Conservation (phyloP, 1,140 invertebrate genomes). For the Trichonephila clavata region DNA sequence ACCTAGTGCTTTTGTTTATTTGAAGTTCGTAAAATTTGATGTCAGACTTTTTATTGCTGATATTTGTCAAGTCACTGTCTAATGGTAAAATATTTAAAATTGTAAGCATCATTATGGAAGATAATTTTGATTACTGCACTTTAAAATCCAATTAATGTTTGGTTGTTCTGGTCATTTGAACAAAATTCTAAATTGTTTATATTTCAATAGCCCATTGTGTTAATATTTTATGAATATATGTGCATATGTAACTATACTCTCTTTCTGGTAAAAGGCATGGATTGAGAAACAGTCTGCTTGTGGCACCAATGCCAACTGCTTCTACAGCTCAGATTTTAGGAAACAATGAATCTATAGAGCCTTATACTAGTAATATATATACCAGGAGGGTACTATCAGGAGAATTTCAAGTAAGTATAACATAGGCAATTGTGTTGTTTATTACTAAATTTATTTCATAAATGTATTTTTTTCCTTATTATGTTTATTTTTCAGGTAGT, state of each 20-base stretch:
- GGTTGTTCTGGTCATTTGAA: no score
- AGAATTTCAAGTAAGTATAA: constrained; percentile 85
- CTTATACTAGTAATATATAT: constrained; percentile 99
- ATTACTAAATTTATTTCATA: background rate
- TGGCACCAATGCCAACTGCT: constrained; percentile 99
- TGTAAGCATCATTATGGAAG: no score
- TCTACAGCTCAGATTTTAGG: constrained; percentile 99
- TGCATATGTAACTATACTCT: background rate
- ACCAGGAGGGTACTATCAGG: constrained; percentile 95
- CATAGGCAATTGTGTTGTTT: constrained; percentile 35
- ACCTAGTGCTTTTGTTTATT: no score
- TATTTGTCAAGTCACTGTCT: no score
- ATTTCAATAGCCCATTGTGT: no score
- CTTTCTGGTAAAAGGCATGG: constrained; percentile 85
- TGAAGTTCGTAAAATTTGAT: no score
- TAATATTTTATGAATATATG: no score
- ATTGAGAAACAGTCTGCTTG: constrained; percentile 94
- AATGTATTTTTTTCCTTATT: background rate
- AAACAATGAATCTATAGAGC: constrained; percentile 99
- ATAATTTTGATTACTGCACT: no score
- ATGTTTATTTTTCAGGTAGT: constrained; percentile 87
- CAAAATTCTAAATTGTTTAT: no score
- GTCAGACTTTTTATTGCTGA: no score
- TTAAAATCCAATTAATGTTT: no score
- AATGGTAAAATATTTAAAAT: no score